Conservation (phyloP, 2,888 invertebrate genomes). For the Ctenicera cuprea region DNA sequence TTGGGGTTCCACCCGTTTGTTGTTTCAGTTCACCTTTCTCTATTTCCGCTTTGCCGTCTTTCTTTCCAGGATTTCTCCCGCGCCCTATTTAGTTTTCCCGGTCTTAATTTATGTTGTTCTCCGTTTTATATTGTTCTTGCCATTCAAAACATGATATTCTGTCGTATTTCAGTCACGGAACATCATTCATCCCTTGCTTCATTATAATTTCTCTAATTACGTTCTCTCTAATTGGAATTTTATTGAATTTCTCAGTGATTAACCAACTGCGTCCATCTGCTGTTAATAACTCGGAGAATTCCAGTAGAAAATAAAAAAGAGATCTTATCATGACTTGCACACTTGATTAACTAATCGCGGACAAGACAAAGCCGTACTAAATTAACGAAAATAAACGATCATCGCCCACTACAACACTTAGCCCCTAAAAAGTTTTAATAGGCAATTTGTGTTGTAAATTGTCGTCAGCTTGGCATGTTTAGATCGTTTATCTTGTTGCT, state of each 20-base stretch:
- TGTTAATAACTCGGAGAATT: not conserved
- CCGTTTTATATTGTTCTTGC: constrained; percentile 28
- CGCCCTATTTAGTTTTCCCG: constrained; percentile 7
- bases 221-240: not conserved
- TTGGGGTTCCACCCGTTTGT: constrained; percentile 33
- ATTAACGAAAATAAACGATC: not conserved
- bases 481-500: constrained; percentile 4
- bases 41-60: constrained; percentile 21
- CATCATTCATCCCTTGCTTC: constrained; percentile 2
- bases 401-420: not conserved
- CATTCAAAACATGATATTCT: constrained; percentile 16
- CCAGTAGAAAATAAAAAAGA: too few species aligned
- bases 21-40: constrained; percentile 30
- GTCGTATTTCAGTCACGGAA: constrained; percentile 19
- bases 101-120: constrained; percentile 15
- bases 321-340: not conserved
- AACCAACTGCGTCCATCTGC: not conserved
- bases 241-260: not conserved
- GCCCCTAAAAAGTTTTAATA: not conserved
- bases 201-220: not conserved
- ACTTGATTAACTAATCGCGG: too few species aligned
- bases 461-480: not conserved
- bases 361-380: not conserved
- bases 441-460: constrained; percentile 14
- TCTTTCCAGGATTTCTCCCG: constrained; percentile 1